A percentile compares a stretch with the other conserved stretches of the same genome.
phyloP scores from a whole-genome alignment of 2,113 vertebrate species.

The Mormyrus lacerda region DNA sequence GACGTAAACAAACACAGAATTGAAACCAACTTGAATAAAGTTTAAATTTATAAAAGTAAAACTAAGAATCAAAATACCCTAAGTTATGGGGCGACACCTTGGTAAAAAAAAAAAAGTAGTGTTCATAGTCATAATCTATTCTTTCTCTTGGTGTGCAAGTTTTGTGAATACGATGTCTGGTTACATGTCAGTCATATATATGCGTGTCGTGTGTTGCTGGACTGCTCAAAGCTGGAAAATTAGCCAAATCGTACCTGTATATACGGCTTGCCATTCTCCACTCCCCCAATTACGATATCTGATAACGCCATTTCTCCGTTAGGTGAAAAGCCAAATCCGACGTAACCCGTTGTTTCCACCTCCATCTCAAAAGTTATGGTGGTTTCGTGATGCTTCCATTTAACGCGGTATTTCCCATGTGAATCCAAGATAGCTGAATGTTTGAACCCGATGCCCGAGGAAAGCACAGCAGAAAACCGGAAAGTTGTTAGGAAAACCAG shows the following conservation, averaged over 20 bases:
- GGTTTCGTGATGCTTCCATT: conserved; percentile 58
- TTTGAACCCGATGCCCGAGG: conserved; percentile 35
- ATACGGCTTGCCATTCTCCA: conserved; percentile 68
- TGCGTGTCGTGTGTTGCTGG: neutral
- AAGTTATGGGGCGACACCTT: too few species aligned
- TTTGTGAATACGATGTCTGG: neutral
- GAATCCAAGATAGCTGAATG: conserved; percentile 64
- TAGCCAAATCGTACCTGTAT: conserved; percentile 59
- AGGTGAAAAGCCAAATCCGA: conserved; percentile 77
- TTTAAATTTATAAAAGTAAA: neutral
- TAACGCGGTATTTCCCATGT: conserved; percentile 59
- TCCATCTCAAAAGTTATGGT: conserved; percentile 63
- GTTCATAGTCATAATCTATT: neutral
- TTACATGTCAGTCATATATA: neutral
- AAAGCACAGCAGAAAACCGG: conserved; percentile 14
- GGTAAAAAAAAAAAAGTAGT: neutral
- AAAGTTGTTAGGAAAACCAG: conserved; percentile 28
- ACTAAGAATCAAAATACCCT: neutral
- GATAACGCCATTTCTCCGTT: conserved; percentile 70
- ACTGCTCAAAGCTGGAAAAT: neutral
- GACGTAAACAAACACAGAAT: neutral
- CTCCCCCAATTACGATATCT: conserved; percentile 73
- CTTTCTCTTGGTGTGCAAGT: neutral
- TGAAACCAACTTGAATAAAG: neutral
- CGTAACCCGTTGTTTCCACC: conserved; percentile 71